Evolutionary conservation across 2,888 invertebrate genomes (phyloP), one percentile per base, ranked within the genome.

Genomic region (Seira musarum): DNA sequence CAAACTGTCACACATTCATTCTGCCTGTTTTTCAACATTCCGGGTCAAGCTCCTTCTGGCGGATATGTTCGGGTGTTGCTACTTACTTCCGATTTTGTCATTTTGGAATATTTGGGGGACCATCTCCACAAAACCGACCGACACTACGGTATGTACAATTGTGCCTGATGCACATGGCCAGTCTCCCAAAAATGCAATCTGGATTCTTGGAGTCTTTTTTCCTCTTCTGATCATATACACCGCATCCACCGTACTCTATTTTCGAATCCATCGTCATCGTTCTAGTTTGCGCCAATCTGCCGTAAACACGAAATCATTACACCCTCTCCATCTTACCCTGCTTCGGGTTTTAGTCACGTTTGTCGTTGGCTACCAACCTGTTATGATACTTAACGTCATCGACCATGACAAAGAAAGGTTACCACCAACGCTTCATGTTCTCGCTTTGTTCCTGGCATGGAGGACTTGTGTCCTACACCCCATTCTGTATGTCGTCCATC

Each of bases 81-180:
- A 61, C 25, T 2, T 40, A 1, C 2, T 49, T 0, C 22, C 73
- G 13, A 8, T 25, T 1, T 57, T 73, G 1, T 2, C 73, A 0
- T 22, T 74, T 2, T 10, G 60, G 2, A 1, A 24, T 0, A 0
- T 73, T 1, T 80, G 80, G 73, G 80, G 73, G 0, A 25, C 1
- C 2, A 63, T 73, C 1, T 68, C 17, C 0, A 21, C n/a, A 8
- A 63, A 68, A 1, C 80, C 68, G 0, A 24, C 25, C 0, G 80
- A 80, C 22, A 10, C 22, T 1, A 21, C 80, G 1, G 25, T 49
- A 1, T 80, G 80, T 24, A 74, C 73, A 1, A 73, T 73, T 17
- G 49, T 80, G 1, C 80, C 80, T 6, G 80, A 80, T 19, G 1
- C 0, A 0, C 10, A 22, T 2, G 73, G 72, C 0, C 22, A 22